Evolutionary conservation across 2,797 vertebrate genomes (phyloP), one percentile per base, ranked within the genome.

Genomic region (Enteromius unitaeniatus): DNA sequence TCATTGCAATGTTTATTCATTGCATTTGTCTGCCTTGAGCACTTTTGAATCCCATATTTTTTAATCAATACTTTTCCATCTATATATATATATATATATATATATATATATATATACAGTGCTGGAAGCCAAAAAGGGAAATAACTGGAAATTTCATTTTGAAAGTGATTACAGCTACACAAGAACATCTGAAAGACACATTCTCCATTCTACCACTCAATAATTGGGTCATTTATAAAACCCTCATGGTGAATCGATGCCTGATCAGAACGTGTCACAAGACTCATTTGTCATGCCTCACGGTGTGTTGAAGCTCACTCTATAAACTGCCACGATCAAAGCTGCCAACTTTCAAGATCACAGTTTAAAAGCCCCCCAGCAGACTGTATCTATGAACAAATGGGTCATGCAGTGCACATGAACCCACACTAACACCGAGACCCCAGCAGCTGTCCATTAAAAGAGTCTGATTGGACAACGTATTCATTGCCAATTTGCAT

Each of bases 401-500:
- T 69, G 53, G 55, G 40, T 49, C 53, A 60, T 15, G 10, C 49
- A 49, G 9, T 23, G 11, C 31, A 68, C 11, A 55, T 69, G 42
- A 69, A 55, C 70, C 34, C 45, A 53, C 78, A 67, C 42, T 53
- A 62, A 40, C 69, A 49, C 67, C 1, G 69, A 64, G 75, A 72
- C 55, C 75, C 47, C 58, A 51, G 31, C 85, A 79, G 81, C 67
- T 79, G 81, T 55, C 72, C 70, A 84, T 47, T 70, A 81, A 31
- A 62, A 55, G 9, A 74, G 72, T 53, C 40, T 69, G 51, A 70
- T 8, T 79, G 17, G 62, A 70, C 40, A 55, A 51, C 10, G 0
- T 65, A 55, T 73, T 77, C 60, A 81, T 58, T 74, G 47, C 21
- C 17, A 5, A 89, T 90, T 87, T 89, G 82, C 86, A 82, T 89